These are phyloP conservation scores for Prochilodus magdalenae DNA, from an alignment of 2,113 vertebrate species.

Conservation along the genomic window DNA sequence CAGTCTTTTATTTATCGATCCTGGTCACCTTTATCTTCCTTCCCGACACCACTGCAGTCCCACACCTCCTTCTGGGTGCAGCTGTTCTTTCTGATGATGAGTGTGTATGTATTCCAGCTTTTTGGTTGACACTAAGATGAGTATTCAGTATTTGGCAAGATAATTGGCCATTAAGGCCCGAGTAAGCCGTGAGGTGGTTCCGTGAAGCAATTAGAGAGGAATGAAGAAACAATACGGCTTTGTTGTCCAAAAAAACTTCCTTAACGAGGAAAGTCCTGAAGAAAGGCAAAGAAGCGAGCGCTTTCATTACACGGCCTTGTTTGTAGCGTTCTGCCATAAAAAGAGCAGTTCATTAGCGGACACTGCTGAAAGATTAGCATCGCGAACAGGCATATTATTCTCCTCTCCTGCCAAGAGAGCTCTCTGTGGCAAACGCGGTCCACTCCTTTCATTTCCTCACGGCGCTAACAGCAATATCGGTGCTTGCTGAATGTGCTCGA, in stretches of 20 bases:
- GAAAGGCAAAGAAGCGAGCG: neutral
- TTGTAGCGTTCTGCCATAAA: slow-evolving; percentile 48
- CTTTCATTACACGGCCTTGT: slow-evolving; percentile 25
- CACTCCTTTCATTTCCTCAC: slow-evolving; percentile 41
- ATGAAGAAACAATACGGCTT: slow-evolving; percentile 6
- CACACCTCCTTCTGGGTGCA: too few species aligned
- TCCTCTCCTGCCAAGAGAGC: slow-evolving; percentile 18
- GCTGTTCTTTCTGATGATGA: too few species aligned
- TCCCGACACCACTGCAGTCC: too few species aligned
- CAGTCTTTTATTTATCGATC: too few species aligned
- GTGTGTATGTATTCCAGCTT: too few species aligned
- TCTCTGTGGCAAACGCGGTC: slow-evolving; percentile 23
- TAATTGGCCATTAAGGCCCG: slow-evolving; percentile 26
- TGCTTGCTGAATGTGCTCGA: slow-evolving; percentile 48
- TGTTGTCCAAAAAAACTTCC: slow-evolving; percentile 31
- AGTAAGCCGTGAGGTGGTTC: slow-evolving; percentile 17
- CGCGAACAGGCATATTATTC: slow-evolving; percentile 18
- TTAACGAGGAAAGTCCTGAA: slow-evolving; percentile 13
- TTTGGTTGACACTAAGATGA: slow-evolving; percentile 14
- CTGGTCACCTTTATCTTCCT: too few species aligned
- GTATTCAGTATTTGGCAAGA: slow-evolving; percentile 15
- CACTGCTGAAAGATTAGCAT: slow-evolving; percentile 55
- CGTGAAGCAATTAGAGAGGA: slow-evolving; percentile 24
- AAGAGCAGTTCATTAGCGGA: slow-evolving; percentile 53
- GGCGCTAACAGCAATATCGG: slow-evolving; percentile 47